These are phyloP conservation scores for Chrysolina haemoptera DNA, from an alignment of 2,888 invertebrate species.

Conservation along the genomic window DNA sequence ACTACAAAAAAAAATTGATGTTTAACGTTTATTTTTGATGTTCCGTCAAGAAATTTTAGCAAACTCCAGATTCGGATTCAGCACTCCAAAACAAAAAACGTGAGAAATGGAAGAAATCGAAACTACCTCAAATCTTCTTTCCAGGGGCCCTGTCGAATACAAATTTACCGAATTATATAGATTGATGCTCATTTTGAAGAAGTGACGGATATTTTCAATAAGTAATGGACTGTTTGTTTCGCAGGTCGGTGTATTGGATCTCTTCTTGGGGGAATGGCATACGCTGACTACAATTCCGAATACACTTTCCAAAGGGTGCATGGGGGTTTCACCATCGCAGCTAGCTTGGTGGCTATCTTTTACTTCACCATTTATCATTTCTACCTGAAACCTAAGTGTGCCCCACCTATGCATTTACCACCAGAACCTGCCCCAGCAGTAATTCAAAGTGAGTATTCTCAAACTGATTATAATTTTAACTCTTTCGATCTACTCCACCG, in stretches of 20 bases:
- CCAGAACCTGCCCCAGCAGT: slow-evolving; percentile 77
- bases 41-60: no score
- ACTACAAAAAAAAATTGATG: no score
- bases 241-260: slow-evolving; percentile 83
- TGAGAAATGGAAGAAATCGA: no score
- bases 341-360: slow-evolving; percentile 77
- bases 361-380: slow-evolving; percentile 84
- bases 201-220: no score
- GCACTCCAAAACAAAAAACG: no score
- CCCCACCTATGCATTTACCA: slow-evolving; percentile 75
- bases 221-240: not conserved
- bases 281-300: slow-evolving; percentile 55
- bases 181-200: no score
- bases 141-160: no score
- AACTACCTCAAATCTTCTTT: no score
- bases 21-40: no score
- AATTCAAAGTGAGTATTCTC: slow-evolving; percentile 73
- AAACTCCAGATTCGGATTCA: no score
- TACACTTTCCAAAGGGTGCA: slow-evolving; percentile 72
- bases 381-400: slow-evolving; percentile 81
- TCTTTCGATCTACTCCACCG: no score
- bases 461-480: slow-evolving; percentile 2
- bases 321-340: slow-evolving; percentile 77
- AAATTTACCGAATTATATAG: no score
- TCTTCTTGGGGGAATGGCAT: slow-evolving; percentile 74